Base-by-base conservation (phyloP, 2,797 vertebrate genomes). In the Vireo griseus region DNA sequence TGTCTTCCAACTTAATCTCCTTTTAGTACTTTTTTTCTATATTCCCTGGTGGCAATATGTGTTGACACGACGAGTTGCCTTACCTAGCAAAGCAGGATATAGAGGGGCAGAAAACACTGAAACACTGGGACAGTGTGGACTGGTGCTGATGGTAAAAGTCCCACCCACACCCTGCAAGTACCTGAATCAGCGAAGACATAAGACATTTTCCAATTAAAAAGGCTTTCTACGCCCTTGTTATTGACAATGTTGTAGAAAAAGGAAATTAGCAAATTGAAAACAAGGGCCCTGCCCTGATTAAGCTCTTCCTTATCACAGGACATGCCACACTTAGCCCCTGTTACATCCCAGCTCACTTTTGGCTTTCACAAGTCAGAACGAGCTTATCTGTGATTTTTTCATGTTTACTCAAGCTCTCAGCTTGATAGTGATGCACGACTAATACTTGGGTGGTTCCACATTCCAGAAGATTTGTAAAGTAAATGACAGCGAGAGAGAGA, bases 341-440 rank as follows among this genome's bases (percentile, higher is more conserved):
- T 65, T 88, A 75, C 21, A 75, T 75, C 72, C 40, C 58, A 83
- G 71, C 35, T 91, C 73, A 59, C 54, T 94, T 90, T 55, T 86
- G 62, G 19, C 40, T 76, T 86, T 85, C 33, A n/a, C 6, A 12
- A 71, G 31, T 74, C 62, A 61, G 37, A 93, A 92, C 45, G 55
- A 80, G 37, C 25, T 95, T 92, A 88, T 93, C 86, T 87, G 47
- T 45, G 78, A 26, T 42, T 92, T 89, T 93, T 86, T 88, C 50
- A 19, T 92, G 72, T 94, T 95, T 95, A 83, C 47, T 85, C 69
- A 86, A 94, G 29, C 88, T 92, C 80, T 90, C 45, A 73, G 52
- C 54, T 73, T 92, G 83, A 93, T 86, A 92, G 44, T 52, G 67
- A 87, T 44, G 7, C n/a, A 90, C 2, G 0, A 58, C 57, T 80